Conservation (phyloP, 1,140 invertebrate genomes). For the Odontomachus brunneus region DNA sequence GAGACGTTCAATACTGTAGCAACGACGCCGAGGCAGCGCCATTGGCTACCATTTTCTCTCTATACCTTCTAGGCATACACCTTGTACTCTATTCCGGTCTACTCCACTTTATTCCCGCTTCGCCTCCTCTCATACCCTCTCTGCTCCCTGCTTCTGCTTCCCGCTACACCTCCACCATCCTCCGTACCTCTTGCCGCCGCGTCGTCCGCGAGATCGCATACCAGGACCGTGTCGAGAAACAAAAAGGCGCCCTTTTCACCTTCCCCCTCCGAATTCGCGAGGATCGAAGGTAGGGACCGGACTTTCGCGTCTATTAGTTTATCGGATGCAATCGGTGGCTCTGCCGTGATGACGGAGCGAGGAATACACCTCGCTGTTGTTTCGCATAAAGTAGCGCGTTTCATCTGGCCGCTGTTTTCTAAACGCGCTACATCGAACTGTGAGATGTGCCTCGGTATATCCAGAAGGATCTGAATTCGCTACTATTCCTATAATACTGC, state of each 20-base stretch:
- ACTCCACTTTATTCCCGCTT: conserved; percentile 68
- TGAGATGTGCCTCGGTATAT: not conserved
- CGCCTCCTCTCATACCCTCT: conserved; percentile 35
- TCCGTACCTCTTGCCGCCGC: conserved; percentile 23
- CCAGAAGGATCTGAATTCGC: not conserved
- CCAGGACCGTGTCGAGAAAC: conserved; percentile 12
- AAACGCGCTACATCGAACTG: no score
- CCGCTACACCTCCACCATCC: conserved; percentile 48
- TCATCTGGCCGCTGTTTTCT: no score
- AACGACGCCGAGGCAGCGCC: conserved; percentile 77
- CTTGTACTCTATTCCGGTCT: conserved; percentile 74
- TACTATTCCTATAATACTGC: not conserved
- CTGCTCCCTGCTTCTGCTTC: conserved; percentile 28
- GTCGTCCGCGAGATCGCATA: conserved; percentile 41
- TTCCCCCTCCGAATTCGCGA: conserved; percentile 33
- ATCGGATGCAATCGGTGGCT: no score
- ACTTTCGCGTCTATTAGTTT: no score
- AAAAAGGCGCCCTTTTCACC: conserved; percentile 19
- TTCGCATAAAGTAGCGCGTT: no score
- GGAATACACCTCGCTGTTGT: no score
- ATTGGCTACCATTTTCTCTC: conserved; percentile 82
- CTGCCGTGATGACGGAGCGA: no score
- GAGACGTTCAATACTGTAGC: conserved; percentile 82
- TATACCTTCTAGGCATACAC: conserved; percentile 75
- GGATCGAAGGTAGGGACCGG: not conserved